These are phyloP conservation scores for Andrena marginata DNA, from an alignment of 2,888 invertebrate species.

Conservation along the genomic window DNA sequence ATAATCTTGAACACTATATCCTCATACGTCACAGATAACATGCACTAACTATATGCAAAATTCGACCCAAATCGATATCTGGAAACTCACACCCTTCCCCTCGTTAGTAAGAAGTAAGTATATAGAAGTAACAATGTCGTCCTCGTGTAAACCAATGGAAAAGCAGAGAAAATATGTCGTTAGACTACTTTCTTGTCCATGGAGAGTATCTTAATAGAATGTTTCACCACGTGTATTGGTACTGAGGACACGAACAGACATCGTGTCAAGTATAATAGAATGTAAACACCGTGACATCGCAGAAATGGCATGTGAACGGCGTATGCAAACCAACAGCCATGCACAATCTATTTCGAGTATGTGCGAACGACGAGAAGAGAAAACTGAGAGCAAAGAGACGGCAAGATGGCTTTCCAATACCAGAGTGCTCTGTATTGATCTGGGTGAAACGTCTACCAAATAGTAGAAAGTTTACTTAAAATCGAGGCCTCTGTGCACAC, in stretches of 20 bases:
- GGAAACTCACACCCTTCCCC: too few relatives aligned
- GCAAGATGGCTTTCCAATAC: slow-evolving; percentile 48
- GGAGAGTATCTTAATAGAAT: slow-evolving; percentile 42
- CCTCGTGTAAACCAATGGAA: too few relatives aligned
- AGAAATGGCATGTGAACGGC: slow-evolving; percentile 40
- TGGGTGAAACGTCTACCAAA: slow-evolving; percentile 9
- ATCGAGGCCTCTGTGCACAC: neutral
- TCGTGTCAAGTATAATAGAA: slow-evolving; percentile 53
- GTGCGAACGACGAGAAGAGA: slow-evolving; percentile 31
- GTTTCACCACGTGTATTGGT: slow-evolving; percentile 21
- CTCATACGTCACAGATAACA: too few relatives aligned
- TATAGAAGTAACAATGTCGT: too few relatives aligned
- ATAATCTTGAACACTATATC: too few relatives aligned
- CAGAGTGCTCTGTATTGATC: slow-evolving; percentile 36
- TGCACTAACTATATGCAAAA: too few relatives aligned
- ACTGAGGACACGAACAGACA: slow-evolving; percentile 19
- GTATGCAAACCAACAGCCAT: slow-evolving; percentile 47
- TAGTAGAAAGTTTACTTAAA: slow-evolving; percentile 28
- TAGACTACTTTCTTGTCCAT: neutral
- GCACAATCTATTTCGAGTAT: slow-evolving; percentile 48
- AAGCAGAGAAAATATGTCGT: neutral
- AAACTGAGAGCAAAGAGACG: slow-evolving; percentile 19
- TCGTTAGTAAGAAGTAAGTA: too few relatives aligned
- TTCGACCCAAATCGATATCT: too few relatives aligned
- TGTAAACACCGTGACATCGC: slow-evolving; percentile 47